These are phyloP conservation scores for Drosophila murphyi DNA, from an alignment of 1,140 invertebrate genomes.

Conservation along the genomic window DNA sequence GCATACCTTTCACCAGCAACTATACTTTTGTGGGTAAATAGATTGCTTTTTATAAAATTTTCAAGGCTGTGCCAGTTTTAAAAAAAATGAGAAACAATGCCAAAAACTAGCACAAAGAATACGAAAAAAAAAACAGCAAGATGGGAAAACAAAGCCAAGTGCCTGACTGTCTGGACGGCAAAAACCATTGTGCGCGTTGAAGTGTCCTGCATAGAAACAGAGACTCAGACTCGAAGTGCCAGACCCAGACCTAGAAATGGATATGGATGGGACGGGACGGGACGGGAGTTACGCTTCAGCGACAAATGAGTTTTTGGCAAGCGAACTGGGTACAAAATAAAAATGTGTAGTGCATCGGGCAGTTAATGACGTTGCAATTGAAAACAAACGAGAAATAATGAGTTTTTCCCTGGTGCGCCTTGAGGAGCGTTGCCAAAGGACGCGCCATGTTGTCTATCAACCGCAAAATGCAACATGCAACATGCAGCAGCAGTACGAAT, in stretches of 20 bases:
- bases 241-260: constrained; percentile 45
- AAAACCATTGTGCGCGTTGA: constrained; percentile 59
- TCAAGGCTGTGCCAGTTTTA: constrained; percentile 58
- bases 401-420: constrained; percentile 58
- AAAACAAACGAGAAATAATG: constrained; percentile 81
- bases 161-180: constrained; percentile 69
- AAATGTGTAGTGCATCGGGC: constrained; percentile 64
- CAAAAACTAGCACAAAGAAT: constrained; percentile 14
- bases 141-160: constrained; percentile 63
- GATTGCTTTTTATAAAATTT: constrained; percentile 40
- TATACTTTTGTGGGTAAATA: constrained; percentile 12
- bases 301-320: constrained; percentile 62
- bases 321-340: constrained; percentile 3
- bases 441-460: constrained; percentile 71
- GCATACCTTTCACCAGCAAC: constrained; percentile 11
- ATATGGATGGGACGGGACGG: not conserved
- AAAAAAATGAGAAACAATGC: constrained; percentile 25
- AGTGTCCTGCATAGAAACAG: constrained; percentile 46
- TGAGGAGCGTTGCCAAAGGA: constrained; percentile 46
- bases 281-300: constrained; percentile 35
- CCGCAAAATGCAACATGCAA: constrained; percentile 65
- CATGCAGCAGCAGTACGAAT: constrained; percentile 31
- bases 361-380: constrained; percentile 80
- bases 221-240: constrained; percentile 1
- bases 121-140: constrained; percentile 1